Evolutionary conservation across 2,888 invertebrate species (phyloP), one percentile per base, ranked within the genome.

Genomic region (Dermolepida albohirtum): DNA sequence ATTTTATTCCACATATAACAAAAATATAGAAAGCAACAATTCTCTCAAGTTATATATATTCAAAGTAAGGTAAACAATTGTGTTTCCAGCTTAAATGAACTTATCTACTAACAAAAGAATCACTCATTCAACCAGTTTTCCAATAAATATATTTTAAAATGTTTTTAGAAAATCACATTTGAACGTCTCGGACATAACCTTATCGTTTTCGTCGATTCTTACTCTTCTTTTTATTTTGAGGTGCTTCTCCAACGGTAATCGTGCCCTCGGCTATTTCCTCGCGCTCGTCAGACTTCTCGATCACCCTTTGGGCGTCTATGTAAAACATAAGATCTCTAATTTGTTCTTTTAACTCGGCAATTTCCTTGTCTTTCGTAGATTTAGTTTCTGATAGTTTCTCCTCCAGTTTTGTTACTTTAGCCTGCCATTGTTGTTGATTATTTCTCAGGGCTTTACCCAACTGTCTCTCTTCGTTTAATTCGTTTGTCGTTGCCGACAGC

Each of bases 271-370:
- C 86, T 62, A 89, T 87, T 70, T 89, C 89, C 22, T 88, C 87
- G 68, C 84, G 84, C 44, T 87, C 79, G 4, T 83, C 84, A 1
- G 88, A 87, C 73, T 86, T 85, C 72, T 86, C 86, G 59, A 89
- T 87, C 64, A 82, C 82, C 69, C 81, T 78, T 80, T 94, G 93
- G 0, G 97, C 97, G 74, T 97, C 95, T 76, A 99, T 89, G 82
- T 93, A 97, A 85, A 98, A 97, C 96, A 98, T 97, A 55, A 99
- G 87, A 86, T 99, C 99, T 40, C 95, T 88, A 7, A 99, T 87
- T 85, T 99, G 97, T 76, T 98, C 98, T 74, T 92, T 90, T 34
- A 98, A 85, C 16, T 97, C 96, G 0, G 83, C 74, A n/a, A 96
- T 87, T 87, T 97, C 91, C 52, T 83, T 77, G 65, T 88, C 86